Evolutionary conservation across 2,113 vertebrate genomes (phyloP).

Genomic region (Gadus chalcogrammus): DNA sequence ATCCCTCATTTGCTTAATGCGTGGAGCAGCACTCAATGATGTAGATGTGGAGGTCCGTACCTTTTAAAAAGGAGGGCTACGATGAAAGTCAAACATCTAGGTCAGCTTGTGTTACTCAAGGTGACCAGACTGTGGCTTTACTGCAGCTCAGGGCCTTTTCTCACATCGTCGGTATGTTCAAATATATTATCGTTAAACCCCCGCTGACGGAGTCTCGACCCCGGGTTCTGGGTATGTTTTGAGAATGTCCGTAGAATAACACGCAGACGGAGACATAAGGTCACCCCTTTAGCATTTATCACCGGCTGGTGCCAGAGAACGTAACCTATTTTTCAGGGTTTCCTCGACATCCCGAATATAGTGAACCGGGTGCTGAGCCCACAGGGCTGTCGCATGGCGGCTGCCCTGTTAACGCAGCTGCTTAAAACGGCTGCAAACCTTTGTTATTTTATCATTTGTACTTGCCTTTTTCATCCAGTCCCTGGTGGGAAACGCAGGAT

Average conservation of each 20-base stretch:
- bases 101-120: slow-evolving; percentile 15
- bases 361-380: slow-evolving; percentile 56
- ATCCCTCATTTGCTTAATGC: slow-evolving; percentile 58
- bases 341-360: slow-evolving; percentile 61
- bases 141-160: slow-evolving; percentile 29
- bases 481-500: slow-evolving; percentile 18
- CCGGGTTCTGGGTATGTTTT: slow-evolving; percentile 60
- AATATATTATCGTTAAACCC: slow-evolving; percentile 47
- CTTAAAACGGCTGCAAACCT: slow-evolving; percentile 44
- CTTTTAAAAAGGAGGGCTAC: slow-evolving; percentile 33
- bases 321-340: slow-evolving; percentile 35
- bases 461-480: slow-evolving; percentile 43
- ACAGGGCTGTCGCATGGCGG: slow-evolving; percentile 62
- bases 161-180: slow-evolving; percentile 51
- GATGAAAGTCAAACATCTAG: slow-evolving; percentile 41
- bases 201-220: slow-evolving; percentile 63
- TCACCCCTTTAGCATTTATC: slow-evolving; percentile 60
- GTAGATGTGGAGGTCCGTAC: slow-evolving; percentile 42
- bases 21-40: slow-evolving; percentile 41
- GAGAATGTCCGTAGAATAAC: slow-evolving; percentile 60
- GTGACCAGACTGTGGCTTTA: no score
- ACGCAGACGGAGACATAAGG: slow-evolving; percentile 47
- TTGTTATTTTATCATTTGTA: slow-evolving; percentile 44
- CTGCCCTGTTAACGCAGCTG: slow-evolving; percentile 68
- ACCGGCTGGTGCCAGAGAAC: slow-evolving; percentile 62